A percentile compares a stretch with the other conserved stretches of the same genome.
Conservation (phyloP, 2,797 vertebrate genomes). For the Paguma larvata region DNA sequence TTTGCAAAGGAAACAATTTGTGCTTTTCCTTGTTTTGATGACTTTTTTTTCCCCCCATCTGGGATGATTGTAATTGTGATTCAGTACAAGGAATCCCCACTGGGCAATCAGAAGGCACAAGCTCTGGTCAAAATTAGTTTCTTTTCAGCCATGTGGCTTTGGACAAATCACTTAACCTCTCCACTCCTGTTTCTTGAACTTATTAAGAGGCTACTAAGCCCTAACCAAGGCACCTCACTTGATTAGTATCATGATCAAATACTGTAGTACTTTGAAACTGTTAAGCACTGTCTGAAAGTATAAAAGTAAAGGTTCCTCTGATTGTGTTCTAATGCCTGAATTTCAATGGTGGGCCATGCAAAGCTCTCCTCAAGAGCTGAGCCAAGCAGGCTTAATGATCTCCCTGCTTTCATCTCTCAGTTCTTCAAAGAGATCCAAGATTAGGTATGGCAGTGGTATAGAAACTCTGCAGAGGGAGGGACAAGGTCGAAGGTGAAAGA, state of each 20-base stretch:
- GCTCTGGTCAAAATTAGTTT: neutral
- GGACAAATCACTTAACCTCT: neutral
- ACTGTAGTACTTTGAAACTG: neutral
- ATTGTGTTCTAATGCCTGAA: neutral
- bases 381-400: neutral
- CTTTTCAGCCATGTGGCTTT: neutral
- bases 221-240: neutral
- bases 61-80: neutral
- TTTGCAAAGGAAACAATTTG: neutral
- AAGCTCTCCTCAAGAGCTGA: neutral
- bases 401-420: neutral
- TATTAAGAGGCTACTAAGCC: neutral
- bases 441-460: neutral
- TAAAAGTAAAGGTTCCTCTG: neutral
- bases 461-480: neutral
- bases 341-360: neutral
- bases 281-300: neutral
- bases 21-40: neutral
- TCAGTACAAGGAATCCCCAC: neutral
- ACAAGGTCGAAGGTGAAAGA: neutral
- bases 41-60: neutral
- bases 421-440: neutral
- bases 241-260: neutral
- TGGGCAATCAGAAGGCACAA: neutral
- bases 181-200: neutral